A percentile compares a stretch with the other conserved stretches of the same genome.
These are phyloP conservation scores for Eupithecia dodoneata DNA, from an alignment of 2,888 invertebrate genomes.

Conservation along the genomic window DNA sequence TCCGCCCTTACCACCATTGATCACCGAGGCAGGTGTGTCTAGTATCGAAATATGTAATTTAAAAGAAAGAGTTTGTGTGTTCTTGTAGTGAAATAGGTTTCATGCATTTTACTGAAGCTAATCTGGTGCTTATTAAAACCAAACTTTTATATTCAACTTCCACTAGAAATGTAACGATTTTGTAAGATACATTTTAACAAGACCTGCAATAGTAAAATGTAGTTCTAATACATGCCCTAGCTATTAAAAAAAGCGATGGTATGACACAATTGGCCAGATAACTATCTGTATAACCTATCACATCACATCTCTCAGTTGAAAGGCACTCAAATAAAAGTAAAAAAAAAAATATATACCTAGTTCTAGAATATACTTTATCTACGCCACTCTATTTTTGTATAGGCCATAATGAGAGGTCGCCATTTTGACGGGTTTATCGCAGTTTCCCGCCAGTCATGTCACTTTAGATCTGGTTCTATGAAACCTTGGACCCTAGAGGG, in stretches of 20 bases:
- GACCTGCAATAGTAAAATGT: neutral
- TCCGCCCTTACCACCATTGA: slow-evolving; percentile 50
- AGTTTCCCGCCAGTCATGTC: neutral
- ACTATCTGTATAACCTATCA: neutral
- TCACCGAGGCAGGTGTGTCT: slow-evolving; percentile 37
- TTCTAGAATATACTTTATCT: neutral
- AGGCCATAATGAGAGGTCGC: too few species aligned
- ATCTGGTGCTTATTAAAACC: neutral
- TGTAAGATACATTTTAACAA: neutral
- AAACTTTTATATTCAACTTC: neutral
- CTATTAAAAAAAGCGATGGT: neutral
- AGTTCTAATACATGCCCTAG: neutral
- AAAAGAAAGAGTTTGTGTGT: slow-evolving; percentile 3
- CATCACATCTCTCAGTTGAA: neutral
- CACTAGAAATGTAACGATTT: neutral
- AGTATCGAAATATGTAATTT: slow-evolving; percentile 18
- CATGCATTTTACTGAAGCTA: neutral
- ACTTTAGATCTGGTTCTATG: too few species aligned
- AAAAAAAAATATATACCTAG: too few species aligned
- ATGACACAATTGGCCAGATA: neutral
- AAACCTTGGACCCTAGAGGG: too few species aligned
- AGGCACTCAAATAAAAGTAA: neutral
- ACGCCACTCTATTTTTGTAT: neutral
- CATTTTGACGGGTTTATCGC: neutral
- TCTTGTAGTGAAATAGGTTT: slow-evolving; percentile 35